Conservation (phyloP, 1,140 invertebrate species). For the Diachasmimorpha longicaudata region DNA sequence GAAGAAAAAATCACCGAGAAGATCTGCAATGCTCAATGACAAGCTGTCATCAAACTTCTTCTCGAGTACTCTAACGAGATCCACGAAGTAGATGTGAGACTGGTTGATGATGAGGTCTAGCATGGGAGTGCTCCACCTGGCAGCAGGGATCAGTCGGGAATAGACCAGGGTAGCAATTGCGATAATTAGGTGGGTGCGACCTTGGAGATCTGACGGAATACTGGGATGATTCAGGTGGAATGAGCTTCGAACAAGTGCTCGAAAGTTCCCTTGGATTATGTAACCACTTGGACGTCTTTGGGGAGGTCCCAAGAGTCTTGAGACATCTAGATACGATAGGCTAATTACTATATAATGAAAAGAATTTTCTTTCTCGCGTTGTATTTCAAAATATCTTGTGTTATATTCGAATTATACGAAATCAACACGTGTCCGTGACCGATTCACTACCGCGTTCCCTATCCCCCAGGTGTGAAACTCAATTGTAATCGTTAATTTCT, state of each 20-base stretch:
- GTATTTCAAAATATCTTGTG: too few relatives aligned
- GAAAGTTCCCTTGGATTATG: conserved; percentile 38
- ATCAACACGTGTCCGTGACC: too few relatives aligned
- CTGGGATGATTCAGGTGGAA: conserved; percentile 47
- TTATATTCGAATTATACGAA: too few relatives aligned
- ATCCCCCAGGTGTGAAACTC: too few relatives aligned
- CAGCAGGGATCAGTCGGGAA: conserved; percentile 44
- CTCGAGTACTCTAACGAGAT: conserved; percentile 43
- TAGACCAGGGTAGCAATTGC: conserved; percentile 52
- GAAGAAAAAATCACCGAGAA: conserved; percentile 52
- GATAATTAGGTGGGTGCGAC: conserved; percentile 44
- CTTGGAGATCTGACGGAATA: conserved; percentile 38
- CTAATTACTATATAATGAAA: too few relatives aligned
- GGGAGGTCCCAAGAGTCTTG: neutral
- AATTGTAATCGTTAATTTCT: too few relatives aligned
- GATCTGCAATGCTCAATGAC: conserved; percentile 43
- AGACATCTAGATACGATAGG: too few relatives aligned
- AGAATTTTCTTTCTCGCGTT: too few relatives aligned
- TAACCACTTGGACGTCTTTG: conserved; percentile 44
- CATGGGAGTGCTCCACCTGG: conserved; percentile 50
- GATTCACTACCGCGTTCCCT: too few relatives aligned
- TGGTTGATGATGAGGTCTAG: conserved; percentile 58
- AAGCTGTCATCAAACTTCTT: conserved; percentile 47
- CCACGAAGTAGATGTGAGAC: conserved; percentile 53
- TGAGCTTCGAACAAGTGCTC: conserved; percentile 47